Conservation (phyloP, 2,797 vertebrate species). For the Poeciliopsis paucimaculata region DNA sequence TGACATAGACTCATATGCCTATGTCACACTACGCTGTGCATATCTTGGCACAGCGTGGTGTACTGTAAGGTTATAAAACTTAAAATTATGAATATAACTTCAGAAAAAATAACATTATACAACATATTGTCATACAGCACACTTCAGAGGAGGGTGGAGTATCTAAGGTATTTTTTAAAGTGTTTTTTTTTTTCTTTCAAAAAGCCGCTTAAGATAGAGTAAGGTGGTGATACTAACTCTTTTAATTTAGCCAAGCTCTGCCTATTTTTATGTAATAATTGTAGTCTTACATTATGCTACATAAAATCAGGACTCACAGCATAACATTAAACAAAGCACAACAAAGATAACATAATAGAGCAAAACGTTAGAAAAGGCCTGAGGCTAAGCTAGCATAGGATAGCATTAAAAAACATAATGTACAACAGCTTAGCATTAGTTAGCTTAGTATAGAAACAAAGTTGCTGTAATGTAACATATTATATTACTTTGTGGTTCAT, state of each 20-base stretch:
- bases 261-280: neutral
- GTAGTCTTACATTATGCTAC: neutral
- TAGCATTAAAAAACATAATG: neutral
- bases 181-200: too few relatives aligned
- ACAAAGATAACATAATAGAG: neutral
- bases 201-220: too few relatives aligned
- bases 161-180: too few relatives aligned
- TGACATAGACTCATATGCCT: neutral
- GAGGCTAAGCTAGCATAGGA: neutral
- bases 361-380: neutral
- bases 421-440: neutral
- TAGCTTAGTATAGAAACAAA: too few relatives aligned
- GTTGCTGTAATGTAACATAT: neutral
- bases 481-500: neutral
- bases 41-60: neutral
- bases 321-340: neutral
- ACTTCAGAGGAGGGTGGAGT: neutral
- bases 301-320: neutral
- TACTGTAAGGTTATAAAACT: neutral
- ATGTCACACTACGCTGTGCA: neutral
- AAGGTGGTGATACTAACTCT: too few relatives aligned
- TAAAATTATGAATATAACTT: neutral
- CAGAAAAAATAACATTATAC: neutral
- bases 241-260: neutral
- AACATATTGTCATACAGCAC: neutral